phyloP scores from a whole-genome alignment of 1,140 invertebrate genomes.

The Hyposmocoma kahamanoa region DNA sequence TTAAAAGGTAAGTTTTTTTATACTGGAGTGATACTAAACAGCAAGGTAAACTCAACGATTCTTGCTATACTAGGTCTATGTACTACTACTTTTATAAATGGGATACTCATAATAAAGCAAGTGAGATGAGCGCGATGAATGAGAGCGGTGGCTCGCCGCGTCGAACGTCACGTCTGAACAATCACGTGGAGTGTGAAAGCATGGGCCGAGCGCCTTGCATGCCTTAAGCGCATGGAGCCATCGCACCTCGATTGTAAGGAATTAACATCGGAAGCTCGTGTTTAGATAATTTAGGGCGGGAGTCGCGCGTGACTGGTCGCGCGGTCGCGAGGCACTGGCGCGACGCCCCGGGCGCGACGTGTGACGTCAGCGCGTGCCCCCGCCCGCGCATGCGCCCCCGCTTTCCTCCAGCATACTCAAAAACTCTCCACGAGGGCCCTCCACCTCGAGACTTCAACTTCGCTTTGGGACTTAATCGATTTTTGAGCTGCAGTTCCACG shows the following conservation, averaged over 20 bases:
- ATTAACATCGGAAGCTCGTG: constrained; percentile 59
- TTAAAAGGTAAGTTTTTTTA: too few relatives aligned
- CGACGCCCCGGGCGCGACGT: constrained; percentile 44
- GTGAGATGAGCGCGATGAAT: constrained; percentile 15
- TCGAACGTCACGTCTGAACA: constrained; percentile 19
- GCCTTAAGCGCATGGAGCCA: neutral
- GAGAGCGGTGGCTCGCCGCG: constrained; percentile 7
- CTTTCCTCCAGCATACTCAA: constrained; percentile 38
- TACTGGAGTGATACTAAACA: too few relatives aligned
- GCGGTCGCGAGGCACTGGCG: constrained; percentile 58
- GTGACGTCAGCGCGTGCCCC: constrained; percentile 61
- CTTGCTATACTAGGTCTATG: constrained; percentile 16
- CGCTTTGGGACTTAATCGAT: constrained; percentile 67
- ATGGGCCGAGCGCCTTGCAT: constrained; percentile 7
- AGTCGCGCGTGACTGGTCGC: constrained; percentile 56
- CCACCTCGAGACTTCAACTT: constrained; percentile 66
- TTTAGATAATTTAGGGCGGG: constrained; percentile 42
- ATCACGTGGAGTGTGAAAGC: constrained; percentile 21
- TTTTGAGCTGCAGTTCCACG: constrained; percentile 55
- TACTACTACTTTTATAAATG: constrained; percentile 10
- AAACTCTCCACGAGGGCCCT: constrained; percentile 56
- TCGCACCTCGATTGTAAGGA: constrained; percentile 11
- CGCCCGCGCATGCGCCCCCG: constrained; percentile 46
- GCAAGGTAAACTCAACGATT: too few relatives aligned
- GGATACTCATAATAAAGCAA: constrained; percentile 19